These are phyloP conservation scores for Hydrolagus colliei DNA, from an alignment of 2,797 vertebrate genomes.

Conservation along the genomic window DNA sequence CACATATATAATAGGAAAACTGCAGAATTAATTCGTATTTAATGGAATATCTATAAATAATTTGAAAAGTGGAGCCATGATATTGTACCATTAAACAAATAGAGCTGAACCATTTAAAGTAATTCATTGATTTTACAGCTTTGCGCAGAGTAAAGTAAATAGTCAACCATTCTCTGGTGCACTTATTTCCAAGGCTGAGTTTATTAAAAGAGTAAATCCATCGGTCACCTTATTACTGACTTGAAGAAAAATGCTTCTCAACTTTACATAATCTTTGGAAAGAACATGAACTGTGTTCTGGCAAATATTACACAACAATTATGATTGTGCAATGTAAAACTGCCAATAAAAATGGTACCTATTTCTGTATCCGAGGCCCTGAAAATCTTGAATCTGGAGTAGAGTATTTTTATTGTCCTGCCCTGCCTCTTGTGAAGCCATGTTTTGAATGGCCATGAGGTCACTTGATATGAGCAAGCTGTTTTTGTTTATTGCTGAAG, in stretches of 20 bases:
- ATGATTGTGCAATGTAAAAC: background rate
- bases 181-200: background rate
- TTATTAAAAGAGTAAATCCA: background rate
- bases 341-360: background rate
- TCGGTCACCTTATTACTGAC: background rate
- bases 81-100: background rate
- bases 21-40: background rate
- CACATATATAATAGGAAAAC: background rate
- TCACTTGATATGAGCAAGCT: background rate
- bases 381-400: background rate
- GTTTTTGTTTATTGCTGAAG: background rate
- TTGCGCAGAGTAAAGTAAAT: background rate
- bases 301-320: background rate
- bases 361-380: background rate
- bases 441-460: background rate
- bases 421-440: background rate
- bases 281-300: background rate
- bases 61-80: background rate
- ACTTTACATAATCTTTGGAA: background rate
- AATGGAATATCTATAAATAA: background rate
- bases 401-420: too few relatives aligned
- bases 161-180: background rate
- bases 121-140: background rate
- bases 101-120: background rate
- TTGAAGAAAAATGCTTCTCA: background rate